Evolutionary conservation across 1,140 invertebrate species (phyloP).

Genomic region (Eriocheir sinensis): DNA sequence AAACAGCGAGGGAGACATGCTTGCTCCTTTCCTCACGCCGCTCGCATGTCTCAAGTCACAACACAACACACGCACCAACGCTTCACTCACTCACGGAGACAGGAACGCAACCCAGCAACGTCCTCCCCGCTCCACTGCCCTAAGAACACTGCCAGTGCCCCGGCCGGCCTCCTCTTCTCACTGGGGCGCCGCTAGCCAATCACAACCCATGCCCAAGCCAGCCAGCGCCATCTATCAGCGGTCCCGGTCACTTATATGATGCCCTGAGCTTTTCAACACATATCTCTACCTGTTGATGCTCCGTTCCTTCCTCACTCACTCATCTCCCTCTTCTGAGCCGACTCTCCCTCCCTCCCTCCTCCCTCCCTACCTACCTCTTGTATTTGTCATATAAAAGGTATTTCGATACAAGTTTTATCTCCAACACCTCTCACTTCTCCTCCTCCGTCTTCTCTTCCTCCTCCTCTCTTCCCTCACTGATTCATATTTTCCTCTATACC

Average conservation of each 20-base stretch:
- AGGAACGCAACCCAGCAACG: not conserved
- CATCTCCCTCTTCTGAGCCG: too few species aligned
- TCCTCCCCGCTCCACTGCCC: not conserved
- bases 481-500: too few species aligned
- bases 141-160: not conserved
- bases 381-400: not conserved
- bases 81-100: not conserved
- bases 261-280: not conserved
- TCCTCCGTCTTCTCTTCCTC: too few species aligned
- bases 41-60: not conserved
- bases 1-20: not conserved
- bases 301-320: not conserved
- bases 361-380: not conserved
- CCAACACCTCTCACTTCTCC: too few species aligned
- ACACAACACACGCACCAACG: not conserved
- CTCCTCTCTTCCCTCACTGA: too few species aligned
- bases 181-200: too few species aligned
- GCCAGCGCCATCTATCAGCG: not conserved
- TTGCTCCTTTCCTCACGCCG: not conserved
- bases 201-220: not conserved
- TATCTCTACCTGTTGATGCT: not conserved
- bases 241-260: not conserved
- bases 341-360: not conserved
- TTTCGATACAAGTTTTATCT: not conserved
- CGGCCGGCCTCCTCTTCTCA: too few species aligned